A percentile compares a stretch with the other conserved stretches of the same genome.
phyloP scores from a whole-genome alignment of 2,888 invertebrate species.

The Erynnis tages region DNA sequence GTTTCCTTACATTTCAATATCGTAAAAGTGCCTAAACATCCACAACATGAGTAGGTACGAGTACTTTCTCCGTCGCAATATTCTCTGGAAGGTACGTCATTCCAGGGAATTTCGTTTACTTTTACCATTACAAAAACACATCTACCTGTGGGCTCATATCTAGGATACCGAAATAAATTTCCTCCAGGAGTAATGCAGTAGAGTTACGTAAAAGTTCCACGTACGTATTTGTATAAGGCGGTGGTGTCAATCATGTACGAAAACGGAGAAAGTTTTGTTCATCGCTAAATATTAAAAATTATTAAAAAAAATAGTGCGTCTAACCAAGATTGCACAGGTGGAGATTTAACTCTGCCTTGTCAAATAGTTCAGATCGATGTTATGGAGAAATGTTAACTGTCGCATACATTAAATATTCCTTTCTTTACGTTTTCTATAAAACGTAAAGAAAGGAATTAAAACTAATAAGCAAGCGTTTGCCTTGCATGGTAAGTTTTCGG shows the following conservation, averaged over 20 bases:
- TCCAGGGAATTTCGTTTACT: conserved; percentile 39
- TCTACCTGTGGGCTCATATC: conserved; percentile 44
- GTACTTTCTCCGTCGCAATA: background rate
- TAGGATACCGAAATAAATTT: conserved; percentile 68
- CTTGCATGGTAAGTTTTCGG: no score
- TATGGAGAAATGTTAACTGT: no score
- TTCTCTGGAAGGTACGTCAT: conserved; percentile 3
- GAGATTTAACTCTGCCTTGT: no score
- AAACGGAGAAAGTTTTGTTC: background rate
- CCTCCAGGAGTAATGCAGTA: conserved; percentile 54
- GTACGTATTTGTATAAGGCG: conserved; percentile 43
- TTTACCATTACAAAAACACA: conserved; percentile 43
- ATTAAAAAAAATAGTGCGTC: no score
- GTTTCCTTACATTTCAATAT: background rate
- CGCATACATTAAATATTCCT: no score
- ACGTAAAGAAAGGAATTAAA: no score
- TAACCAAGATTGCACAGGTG: no score
- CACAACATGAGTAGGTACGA: conserved; percentile 1
- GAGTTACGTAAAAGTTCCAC: conserved; percentile 77
- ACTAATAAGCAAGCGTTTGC: no score
- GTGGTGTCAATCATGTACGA: conserved; percentile 1
- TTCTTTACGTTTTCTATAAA: no score
- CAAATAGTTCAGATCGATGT: no score
- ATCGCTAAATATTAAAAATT: no score
- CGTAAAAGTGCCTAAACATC: no score